Percentiles rank a stretch among this genome's conserved stretches.
phyloP scores from a whole-genome alignment of 2,113 vertebrate genomes.

The Oenanthe melanoleuca region DNA sequence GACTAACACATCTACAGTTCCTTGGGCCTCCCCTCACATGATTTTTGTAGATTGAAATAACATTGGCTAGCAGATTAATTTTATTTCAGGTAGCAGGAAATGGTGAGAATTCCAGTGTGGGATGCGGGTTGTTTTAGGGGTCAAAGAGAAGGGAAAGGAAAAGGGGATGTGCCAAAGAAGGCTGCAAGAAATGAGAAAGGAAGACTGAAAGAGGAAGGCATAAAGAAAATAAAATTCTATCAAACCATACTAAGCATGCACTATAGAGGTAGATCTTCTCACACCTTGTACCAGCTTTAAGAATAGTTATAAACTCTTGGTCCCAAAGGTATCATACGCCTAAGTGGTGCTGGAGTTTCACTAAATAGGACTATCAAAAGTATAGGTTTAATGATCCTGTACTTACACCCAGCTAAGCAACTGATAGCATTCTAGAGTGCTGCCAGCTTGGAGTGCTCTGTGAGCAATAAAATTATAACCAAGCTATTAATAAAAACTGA shows the following conservation, averaged over 20 bases:
- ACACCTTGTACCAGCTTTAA: neutral
- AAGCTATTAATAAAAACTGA: constrained; percentile 17
- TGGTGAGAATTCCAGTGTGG: neutral
- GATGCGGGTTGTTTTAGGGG: neutral
- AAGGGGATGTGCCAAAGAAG: neutral
- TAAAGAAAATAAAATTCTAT: neutral
- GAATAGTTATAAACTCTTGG: neutral
- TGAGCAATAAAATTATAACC: constrained; percentile 2
- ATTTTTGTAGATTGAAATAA: neutral
- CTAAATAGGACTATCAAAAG: neutral
- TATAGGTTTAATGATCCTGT: constrained; percentile 18
- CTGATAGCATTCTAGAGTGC: neutral
- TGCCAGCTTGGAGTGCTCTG: neutral
- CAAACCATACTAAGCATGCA: neutral
- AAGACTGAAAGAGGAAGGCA: neutral
- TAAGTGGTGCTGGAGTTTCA: neutral
- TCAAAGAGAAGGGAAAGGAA: accelerated
- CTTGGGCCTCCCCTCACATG: accelerated
- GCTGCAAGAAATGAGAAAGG: neutral
- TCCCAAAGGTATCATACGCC: neutral
- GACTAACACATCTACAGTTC: neutral
- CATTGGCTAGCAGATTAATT: neutral
- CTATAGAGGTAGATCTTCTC: neutral
- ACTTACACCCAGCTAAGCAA: constrained; percentile 11
- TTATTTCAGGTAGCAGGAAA: neutral